Evolutionary conservation across 2,888 invertebrate genomes (phyloP).

Genomic region (Plebejus anna): DNA sequence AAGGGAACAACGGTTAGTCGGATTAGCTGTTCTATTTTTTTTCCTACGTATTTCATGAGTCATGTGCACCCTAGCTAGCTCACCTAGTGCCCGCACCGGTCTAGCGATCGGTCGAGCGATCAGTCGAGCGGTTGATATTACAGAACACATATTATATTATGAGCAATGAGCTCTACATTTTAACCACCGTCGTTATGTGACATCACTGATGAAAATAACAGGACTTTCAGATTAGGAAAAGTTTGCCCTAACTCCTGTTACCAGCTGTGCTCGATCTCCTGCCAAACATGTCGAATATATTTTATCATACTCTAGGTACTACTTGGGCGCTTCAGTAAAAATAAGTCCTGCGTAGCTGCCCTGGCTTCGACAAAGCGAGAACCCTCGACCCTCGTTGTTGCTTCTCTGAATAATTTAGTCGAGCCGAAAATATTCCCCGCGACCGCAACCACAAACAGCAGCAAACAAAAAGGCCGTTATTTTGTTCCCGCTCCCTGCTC

Average conservation of each 20-base stretch:
- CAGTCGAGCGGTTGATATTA: neutral
- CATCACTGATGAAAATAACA: neutral
- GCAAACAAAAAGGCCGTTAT: neutral
- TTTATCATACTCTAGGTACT: too few relatives aligned
- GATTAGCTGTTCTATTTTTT: neutral
- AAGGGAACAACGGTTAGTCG: neutral
- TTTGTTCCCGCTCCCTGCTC: neutral
- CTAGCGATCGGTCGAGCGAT: neutral
- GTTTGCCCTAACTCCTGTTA: neutral
- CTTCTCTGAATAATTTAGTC: neutral
- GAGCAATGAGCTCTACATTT: neutral
- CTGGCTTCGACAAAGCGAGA: neutral
- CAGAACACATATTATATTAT: neutral
- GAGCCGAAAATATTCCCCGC: slow-evolving; percentile 5
- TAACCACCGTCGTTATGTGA: neutral
- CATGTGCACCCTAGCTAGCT: slow-evolving; percentile 3
- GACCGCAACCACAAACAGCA: neutral
- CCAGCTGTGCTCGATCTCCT: too few relatives aligned
- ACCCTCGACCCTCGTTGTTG: neutral
- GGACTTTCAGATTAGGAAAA: neutral
- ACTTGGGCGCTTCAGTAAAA: too few relatives aligned
- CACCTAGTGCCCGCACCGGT: neutral
- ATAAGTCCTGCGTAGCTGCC: too few relatives aligned
- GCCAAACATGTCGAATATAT: too few relatives aligned
- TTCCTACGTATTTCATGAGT: neutral